A percentile compares a stretch with the other conserved stretches of the same genome.
Conservation (phyloP, 2,113 vertebrate genomes). For the Morphnarchus princeps region DNA sequence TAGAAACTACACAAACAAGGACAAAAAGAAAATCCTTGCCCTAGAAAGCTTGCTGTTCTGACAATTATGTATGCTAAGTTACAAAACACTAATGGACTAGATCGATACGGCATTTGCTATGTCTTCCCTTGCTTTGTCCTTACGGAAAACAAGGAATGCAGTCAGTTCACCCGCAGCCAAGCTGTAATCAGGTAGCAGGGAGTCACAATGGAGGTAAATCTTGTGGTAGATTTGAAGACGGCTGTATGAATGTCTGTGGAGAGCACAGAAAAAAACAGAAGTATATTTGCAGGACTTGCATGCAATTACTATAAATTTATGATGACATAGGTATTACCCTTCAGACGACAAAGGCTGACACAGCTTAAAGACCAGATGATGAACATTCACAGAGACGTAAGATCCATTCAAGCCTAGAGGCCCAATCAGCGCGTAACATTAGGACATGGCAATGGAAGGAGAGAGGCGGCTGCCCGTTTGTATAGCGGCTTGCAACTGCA, state of each 20-base stretch:
- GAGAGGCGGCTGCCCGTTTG: background rate
- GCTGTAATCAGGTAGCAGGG: background rate
- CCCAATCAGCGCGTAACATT: fast-evolving
- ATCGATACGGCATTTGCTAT: background rate
- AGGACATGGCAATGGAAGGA: background rate
- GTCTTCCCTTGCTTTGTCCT: background rate
- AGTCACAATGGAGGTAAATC: background rate
- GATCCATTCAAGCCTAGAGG: background rate
- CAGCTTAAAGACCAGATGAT: background rate
- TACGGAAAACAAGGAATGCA: background rate
- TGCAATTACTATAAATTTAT: background rate
- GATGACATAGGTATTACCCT: background rate
- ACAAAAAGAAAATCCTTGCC: background rate
- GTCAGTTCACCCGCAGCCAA: background rate
- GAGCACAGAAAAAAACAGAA: background rate
- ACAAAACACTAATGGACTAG: background rate
- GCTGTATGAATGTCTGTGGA: background rate
- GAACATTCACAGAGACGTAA: background rate
- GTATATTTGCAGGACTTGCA: background rate
- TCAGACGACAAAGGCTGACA: background rate
- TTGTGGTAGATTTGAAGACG: background rate
- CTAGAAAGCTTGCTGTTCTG: background rate
- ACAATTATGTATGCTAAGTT: background rate
- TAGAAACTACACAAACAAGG: background rate
- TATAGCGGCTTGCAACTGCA: background rate